phyloP scores from a whole-genome alignment of 2,797 vertebrate genomes.

The Scolopax bukidnonensis region DNA sequence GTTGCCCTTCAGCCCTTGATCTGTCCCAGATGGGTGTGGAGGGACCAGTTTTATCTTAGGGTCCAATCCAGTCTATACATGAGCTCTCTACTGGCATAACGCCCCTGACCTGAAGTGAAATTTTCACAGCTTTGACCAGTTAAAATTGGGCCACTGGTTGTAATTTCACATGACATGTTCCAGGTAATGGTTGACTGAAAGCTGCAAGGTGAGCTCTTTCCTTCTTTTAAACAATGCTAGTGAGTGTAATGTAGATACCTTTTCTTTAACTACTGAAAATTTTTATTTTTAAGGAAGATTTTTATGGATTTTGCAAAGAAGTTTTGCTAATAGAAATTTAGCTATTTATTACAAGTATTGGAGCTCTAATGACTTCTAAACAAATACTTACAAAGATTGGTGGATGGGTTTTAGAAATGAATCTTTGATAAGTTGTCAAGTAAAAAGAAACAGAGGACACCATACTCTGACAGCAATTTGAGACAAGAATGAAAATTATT shows the following conservation, averaged over 20 bases:
- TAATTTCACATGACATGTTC: not conserved
- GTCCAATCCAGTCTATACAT: not conserved
- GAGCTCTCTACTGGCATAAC: not conserved
- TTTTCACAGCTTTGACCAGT: not conserved
- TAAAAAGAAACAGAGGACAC: conserved; percentile 9
- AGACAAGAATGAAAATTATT: conserved; percentile 55
- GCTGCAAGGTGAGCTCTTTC: not conserved
- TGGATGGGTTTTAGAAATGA: not conserved
- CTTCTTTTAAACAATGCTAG: not conserved
- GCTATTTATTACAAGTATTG: not conserved
- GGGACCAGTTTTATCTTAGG: not conserved
- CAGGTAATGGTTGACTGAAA: not conserved
- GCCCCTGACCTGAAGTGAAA: not conserved
- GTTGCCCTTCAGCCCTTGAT: not conserved
- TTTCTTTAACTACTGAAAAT: not conserved
- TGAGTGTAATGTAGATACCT: not conserved
- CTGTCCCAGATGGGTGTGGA: not conserved
- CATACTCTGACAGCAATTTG: conserved; percentile 22
- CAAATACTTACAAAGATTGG: not conserved
- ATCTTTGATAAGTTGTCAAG: not conserved
- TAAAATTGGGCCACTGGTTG: not conserved
- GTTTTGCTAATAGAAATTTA: not conserved
- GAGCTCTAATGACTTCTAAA: not conserved
- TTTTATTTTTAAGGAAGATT: not conserved
- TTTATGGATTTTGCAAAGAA: not conserved